These are phyloP conservation scores for Gasteruption jaculator DNA, from an alignment of 2,888 invertebrate genomes.

Conservation along the genomic window DNA sequence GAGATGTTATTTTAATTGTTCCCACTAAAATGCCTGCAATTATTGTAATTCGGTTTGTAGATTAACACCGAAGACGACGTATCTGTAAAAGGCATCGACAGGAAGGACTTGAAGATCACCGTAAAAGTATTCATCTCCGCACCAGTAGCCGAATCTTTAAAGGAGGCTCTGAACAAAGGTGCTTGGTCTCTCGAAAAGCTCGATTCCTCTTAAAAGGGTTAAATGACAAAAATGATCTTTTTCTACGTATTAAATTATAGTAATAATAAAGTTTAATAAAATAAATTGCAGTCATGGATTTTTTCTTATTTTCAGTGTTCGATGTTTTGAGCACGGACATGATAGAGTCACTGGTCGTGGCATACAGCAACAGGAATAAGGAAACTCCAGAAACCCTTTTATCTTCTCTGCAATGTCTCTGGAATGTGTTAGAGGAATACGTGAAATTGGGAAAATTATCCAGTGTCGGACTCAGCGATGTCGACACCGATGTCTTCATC, in stretches of 20 bases:
- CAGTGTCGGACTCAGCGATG: slow-evolving; percentile 78
- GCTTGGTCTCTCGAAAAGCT: too few relatives aligned
- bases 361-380: slow-evolving; percentile 66
- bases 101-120: slow-evolving; percentile 76
- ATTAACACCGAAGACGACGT: slow-evolving; percentile 33
- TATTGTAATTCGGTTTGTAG: too few relatives aligned
- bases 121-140: slow-evolving; percentile 82
- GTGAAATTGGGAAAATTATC: slow-evolving; percentile 61
- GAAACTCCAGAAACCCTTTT: slow-evolving; percentile 35
- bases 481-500: slow-evolving; percentile 77
- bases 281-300: slow-evolving; percentile 9
- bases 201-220: too few relatives aligned
- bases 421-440: slow-evolving; percentile 73
- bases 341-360: slow-evolving; percentile 79
- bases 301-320: slow-evolving; percentile 59
- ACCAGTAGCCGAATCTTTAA: slow-evolving; percentile 61
- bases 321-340: slow-evolving; percentile 65
- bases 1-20: too few relatives aligned
- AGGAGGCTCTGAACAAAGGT: slow-evolving; percentile 74
- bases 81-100: slow-evolving; percentile 58
- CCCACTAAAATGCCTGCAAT: too few relatives aligned
- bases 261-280: slow-evolving; percentile 2
- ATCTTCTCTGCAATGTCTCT: slow-evolving; percentile 63
- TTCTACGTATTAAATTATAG: background rate
- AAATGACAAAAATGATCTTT: too few relatives aligned